A percentile compares a stretch with the other conserved stretches of the same genome.
phyloP scores from a whole-genome alignment of 64 coral and sea anemone species.

The Exaiptasia diaphana region DNA sequence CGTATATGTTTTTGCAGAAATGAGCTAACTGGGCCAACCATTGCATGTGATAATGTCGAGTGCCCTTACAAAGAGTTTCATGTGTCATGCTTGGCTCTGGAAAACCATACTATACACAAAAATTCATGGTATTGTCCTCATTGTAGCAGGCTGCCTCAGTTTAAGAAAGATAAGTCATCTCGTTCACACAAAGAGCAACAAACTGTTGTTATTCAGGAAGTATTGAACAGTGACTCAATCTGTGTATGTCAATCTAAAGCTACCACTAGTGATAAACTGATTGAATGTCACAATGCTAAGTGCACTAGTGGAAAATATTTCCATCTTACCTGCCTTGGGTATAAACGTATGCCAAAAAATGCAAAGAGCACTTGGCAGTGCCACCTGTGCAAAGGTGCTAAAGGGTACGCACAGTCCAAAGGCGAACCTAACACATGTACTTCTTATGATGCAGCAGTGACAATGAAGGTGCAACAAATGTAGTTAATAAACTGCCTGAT shows the following conservation, averaged over 20 bases:
- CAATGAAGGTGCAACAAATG: neutral
- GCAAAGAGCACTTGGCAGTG: conserved; percentile 19
- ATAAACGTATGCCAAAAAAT: conserved; percentile 48
- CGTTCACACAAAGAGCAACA: neutral
- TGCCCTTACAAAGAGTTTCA: conserved; percentile 16
- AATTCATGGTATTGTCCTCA: conserved; percentile 21
- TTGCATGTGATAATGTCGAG: conserved; percentile 24
- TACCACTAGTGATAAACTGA: conserved; percentile 15
- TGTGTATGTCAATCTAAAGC: conserved; percentile 42
- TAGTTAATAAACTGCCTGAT: conserved; percentile 2
- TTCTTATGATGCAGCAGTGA: neutral
- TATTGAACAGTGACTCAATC: conserved; percentile 8
- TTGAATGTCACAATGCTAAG: conserved; percentile 35
- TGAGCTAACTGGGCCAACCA: neutral
- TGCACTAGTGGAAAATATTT: conserved; percentile 15
- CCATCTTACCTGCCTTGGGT: conserved; percentile 30
- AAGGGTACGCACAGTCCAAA: conserved; percentile 12
- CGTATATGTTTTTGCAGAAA: conserved; percentile 24
- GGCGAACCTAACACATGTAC: conserved; percentile 19
- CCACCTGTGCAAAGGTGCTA: conserved; percentile 5
- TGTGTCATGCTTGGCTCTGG: conserved; percentile 15
- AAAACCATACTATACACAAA: conserved; percentile 8
- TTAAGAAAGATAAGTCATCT: neutral
- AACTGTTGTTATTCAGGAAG: conserved; percentile 7
- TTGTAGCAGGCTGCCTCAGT: conserved; percentile 9